These are phyloP conservation scores for Saxidomus purpurata DNA, from an alignment of 1,140 invertebrate genomes.

Conservation along the genomic window DNA sequence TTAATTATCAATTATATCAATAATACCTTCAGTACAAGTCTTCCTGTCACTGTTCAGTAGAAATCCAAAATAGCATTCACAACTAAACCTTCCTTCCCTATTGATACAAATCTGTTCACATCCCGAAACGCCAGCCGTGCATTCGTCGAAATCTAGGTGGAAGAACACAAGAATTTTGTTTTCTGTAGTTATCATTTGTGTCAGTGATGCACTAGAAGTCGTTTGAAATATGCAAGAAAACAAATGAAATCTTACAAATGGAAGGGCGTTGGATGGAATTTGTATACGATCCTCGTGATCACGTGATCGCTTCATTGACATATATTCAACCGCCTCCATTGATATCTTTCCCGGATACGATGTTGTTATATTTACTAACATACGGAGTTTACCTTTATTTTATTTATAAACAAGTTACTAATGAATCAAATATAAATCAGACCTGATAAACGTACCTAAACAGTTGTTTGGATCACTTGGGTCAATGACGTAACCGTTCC, in stretches of 20 bases:
- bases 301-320: no score
- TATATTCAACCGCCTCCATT: no score
- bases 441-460: no score
- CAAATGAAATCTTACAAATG: not conserved
- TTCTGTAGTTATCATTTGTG: conserved; percentile 1
- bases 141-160: conserved; percentile 63
- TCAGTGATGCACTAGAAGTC: conserved; percentile 26
- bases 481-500: not conserved
- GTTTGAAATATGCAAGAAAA: conserved; percentile 22
- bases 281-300: no score
- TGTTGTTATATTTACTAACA: no score
- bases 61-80: conserved; percentile 57
- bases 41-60: conserved; percentile 34
- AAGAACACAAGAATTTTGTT: no score
- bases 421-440: no score
- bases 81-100: conserved; percentile 43
- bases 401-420: no score
- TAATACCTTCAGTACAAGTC: conserved; percentile 33
- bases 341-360: no score
- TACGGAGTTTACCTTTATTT: no score
- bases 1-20: no score
- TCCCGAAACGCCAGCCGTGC: conserved; percentile 33
- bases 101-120: conserved; percentile 61
- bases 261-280: not conserved
- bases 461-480: not conserved